Base-by-base conservation (phyloP, 2,113 vertebrate species). In the Gnathonemus longibarbis region DNA sequence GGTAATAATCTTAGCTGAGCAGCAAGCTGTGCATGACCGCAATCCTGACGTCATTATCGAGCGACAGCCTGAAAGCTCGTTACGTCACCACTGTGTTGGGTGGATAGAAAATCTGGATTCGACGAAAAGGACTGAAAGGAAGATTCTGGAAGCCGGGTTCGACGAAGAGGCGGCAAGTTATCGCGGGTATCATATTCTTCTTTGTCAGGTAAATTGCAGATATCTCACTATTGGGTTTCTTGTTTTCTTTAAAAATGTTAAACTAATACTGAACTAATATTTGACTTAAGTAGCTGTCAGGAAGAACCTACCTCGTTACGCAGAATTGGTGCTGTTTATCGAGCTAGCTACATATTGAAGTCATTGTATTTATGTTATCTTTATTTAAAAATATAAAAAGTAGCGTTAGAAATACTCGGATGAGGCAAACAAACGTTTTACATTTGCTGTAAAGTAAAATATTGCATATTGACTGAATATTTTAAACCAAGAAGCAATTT, bases 91-190 rank as follows among this genome's bases (percentile, higher is more conserved):
- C 45, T 13, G 50, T 24, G 85, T 17, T 7, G 83, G 45, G 46
- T 24, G 5, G 58, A 87, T 31, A 24, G 83, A 86, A 87, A 50
- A 46, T 74, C 45, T 24, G 84, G 56, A 35, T 39, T 48, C 45
- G n/a, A 87, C 42, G 35, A n/a, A 42, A 90, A 87, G 80, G n/a
- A 87, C 5, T 49, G 13, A 39, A 84, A 49, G 56, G 89, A 90
- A 90, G 89, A 56, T 90, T 90, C 89, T 90, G 84, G 89, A 90
- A 90, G 83, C 62, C 84, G 19, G 46, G 58, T 42, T 48, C n/a
- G n/a, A 50, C 42, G 45, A 42, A 27, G 21, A 46, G 45, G 27
- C 13, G 50, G 46, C 84, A 46, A 31, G 19, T 87, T 87, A 50
- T 15, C 24, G n/a, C 21, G 46, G 62, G 46, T 19, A 31, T 50